phyloP scores from a whole-genome alignment of 2,113 vertebrate species.

The Sigmodon hispidus region DNA sequence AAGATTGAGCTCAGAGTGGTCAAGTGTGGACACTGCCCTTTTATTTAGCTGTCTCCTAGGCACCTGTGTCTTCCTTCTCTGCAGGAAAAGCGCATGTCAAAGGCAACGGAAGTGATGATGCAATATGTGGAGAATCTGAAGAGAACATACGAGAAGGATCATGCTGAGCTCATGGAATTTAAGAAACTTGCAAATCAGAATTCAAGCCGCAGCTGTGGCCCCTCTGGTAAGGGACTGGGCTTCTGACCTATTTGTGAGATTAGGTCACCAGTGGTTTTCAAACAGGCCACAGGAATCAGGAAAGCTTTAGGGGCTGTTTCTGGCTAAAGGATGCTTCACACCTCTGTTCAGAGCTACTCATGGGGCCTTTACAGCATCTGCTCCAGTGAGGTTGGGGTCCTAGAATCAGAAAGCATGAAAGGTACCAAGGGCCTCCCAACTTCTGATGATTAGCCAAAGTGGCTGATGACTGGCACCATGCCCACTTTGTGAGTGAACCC shows the following conservation, averaged over 20 bases:
- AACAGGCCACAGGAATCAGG: neutral
- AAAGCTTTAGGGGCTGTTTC: neutral
- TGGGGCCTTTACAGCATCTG: neutral
- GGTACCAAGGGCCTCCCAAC: neutral
- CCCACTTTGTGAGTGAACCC: neutral
- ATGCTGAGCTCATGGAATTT: constrained; percentile 96
- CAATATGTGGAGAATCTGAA: constrained; percentile 99
- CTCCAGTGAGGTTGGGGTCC: neutral
- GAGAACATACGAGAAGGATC: constrained; percentile 98
- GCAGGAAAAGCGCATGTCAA: constrained; percentile 98
- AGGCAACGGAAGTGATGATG: constrained; percentile 99
- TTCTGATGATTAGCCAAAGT: neutral
- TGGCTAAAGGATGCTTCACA: neutral
- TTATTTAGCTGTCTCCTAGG: neutral
- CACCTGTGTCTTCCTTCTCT: neutral
- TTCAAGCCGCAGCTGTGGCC: constrained; percentile 93
- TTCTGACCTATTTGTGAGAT: neutral
- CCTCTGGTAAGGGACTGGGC: constrained; percentile 87
- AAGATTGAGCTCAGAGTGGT: neutral
- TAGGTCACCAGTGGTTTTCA: neutral
- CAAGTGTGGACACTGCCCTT: neutral
- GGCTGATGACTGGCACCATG: neutral
- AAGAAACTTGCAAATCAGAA: constrained; percentile 99
- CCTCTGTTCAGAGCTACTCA: neutral
- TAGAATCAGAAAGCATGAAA: neutral